Evolutionary conservation across 2,113 vertebrate species (phyloP), one percentile per base, ranked within the genome.

Genomic region (Phrynosoma blainvillii): DNA sequence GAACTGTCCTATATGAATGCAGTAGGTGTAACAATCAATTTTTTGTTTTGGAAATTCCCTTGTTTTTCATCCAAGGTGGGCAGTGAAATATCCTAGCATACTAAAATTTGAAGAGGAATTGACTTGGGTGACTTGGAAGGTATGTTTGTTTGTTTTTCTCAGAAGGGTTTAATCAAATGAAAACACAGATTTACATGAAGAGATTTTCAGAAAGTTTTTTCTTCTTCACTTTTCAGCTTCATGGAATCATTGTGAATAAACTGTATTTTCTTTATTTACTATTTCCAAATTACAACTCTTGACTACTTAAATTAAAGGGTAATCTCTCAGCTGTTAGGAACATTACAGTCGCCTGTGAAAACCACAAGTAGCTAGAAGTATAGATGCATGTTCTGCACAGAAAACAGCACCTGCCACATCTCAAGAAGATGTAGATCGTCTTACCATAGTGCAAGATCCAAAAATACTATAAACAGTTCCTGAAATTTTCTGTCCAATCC

Each of bases 31-130:
- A 25, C 56, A 59, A 13, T 59, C 56, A 56, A 56, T 56, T 21
- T n/a, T 84, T 54, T 71, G 40, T 14, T 25, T 71, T 6, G 14
- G 71, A 54, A n/a, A 1, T 12, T 71, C 14, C 27, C 56, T 59
- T 40, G 52, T 88, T 36, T 89, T 78, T 84, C 87, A 91, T 79
- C 62, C 83, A 82, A 90, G 84, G 66, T 5, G 66, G 54, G 82
- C 84, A 47, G 75, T 79, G 52, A 91, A 91, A 84, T 79, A 84
- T 85, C 21, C 5, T 76, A 84, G 56, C 30, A 20, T 79, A 88
- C 36, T 9, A 14, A 76, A 89, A 84, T 74, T 65, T 89, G 82
- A 89, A 85, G 84, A 88, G 42, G 30, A 65, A 42, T 7, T 13
- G 0, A 68, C 40, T 1, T 76, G 47, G 42, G 42, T 47, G 42